These are phyloP conservation scores for Silurus meridionalis DNA, from an alignment of 2,113 vertebrate species.

Conservation along the genomic window DNA sequence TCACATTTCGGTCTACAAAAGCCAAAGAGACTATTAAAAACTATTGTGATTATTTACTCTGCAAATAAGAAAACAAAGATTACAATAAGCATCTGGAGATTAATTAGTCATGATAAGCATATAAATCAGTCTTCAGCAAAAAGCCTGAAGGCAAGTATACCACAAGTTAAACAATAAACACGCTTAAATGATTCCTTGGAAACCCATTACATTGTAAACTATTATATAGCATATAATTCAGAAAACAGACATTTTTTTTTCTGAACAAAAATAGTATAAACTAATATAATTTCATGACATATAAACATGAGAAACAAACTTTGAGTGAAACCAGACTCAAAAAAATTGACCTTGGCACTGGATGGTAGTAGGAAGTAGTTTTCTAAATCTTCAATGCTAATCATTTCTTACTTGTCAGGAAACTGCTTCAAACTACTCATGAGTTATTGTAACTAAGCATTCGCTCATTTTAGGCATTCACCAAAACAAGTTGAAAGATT, in stretches of 20 bases:
- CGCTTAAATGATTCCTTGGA: background rate
- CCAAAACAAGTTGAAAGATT: background rate
- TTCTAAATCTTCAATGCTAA: background rate
- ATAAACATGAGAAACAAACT: background rate
- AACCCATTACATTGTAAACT: background rate
- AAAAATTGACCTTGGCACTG: background rate
- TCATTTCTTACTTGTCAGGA: background rate
- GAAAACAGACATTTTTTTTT: background rate
- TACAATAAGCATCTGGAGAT: background rate
- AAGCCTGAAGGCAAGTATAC: background rate
- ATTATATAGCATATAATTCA: background rate
- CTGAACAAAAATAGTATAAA: too few relatives aligned
- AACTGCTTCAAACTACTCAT: background rate
- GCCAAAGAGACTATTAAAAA: background rate
- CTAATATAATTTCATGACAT: too few relatives aligned
- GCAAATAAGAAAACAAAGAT: background rate
- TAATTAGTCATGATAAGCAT: background rate
- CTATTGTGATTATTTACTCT: background rate
- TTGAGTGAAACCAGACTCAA: background rate
- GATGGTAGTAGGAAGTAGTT: background rate
- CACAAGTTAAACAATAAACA: background rate
- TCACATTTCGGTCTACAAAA: background rate
- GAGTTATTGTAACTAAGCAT: background rate
- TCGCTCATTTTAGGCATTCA: background rate
- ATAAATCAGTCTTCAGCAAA: background rate